These are phyloP conservation scores for Lipotes vexillifer DNA, from an alignment of 2,113 vertebrate species.

Conservation along the genomic window DNA sequence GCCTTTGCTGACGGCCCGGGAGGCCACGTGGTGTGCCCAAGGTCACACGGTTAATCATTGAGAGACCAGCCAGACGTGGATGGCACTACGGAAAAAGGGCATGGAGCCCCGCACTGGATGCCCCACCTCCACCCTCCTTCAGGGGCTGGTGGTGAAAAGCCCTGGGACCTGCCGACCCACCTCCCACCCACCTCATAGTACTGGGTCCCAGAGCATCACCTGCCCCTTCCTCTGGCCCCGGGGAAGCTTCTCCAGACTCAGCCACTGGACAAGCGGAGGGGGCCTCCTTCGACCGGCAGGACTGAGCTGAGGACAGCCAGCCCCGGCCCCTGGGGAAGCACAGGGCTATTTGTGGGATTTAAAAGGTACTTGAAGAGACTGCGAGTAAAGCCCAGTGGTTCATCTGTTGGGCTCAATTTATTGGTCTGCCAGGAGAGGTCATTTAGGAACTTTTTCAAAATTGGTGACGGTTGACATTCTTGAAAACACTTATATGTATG, in stretches of 20 bases:
- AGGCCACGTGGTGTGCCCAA: neutral
- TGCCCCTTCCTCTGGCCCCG: neutral
- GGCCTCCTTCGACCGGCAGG: neutral
- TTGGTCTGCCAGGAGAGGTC: neutral
- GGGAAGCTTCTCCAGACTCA: neutral
- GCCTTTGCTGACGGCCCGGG: neutral
- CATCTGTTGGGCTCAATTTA: neutral
- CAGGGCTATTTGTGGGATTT: neutral
- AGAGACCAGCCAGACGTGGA: neutral
- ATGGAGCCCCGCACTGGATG: neutral
- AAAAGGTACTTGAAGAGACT: neutral
- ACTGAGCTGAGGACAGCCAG: neutral
- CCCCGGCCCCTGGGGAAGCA: neutral
- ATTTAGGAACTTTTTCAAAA: neutral
- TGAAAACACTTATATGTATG: neutral
- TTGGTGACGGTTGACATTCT: neutral
- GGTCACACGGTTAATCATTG: neutral
- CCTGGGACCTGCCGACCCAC: neutral
- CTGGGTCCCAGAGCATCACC: fast-evolving
- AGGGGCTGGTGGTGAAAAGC: neutral
- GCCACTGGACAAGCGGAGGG: neutral
- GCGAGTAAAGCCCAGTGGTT: neutral
- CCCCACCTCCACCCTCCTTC: neutral
- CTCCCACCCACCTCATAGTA: fast-evolving
- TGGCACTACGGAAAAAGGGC: fast-evolving